A percentile compares a stretch with the other conserved stretches of the same genome.
Evolutionary conservation across 2,888 invertebrate genomes (phyloP).

Genomic region (Scelioninae gen. 1): DNA sequence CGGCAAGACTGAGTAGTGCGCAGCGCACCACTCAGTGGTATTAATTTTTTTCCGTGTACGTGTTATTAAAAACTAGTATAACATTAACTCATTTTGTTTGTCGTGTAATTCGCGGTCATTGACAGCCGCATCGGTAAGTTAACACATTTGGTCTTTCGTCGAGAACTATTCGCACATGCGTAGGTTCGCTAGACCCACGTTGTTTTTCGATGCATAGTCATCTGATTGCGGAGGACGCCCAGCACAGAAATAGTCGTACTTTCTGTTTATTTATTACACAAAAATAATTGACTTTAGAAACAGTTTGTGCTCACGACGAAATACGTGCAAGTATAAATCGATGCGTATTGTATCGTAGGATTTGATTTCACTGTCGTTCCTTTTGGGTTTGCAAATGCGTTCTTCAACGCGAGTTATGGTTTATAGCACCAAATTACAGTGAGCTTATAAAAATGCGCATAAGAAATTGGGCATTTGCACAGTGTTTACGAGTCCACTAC

Average conservation of each 20-base stretch:
- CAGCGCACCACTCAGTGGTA: too few species aligned
- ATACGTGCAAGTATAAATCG: conserved; percentile 31
- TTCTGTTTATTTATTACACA: conserved; percentile 47
- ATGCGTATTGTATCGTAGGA: conserved; percentile 13
- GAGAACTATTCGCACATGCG: conserved; percentile 44
- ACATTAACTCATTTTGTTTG: conserved; percentile 25
- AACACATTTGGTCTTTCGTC: conserved; percentile 38
- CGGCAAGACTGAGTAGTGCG: too few species aligned
- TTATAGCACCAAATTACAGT: conserved; percentile 10
- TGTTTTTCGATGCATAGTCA: conserved; percentile 43
- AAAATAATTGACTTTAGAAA: conserved; percentile 42
- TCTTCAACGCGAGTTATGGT: too few species aligned
- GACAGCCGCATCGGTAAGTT: conserved; percentile 57
- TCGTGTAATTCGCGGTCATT: conserved; percentile 54
- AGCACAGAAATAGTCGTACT: conserved; percentile 47
- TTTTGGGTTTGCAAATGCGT: background rate
- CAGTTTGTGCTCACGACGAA: conserved; percentile 11
- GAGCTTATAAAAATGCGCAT: conserved; percentile 22
- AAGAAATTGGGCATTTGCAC: conserved; percentile 19
- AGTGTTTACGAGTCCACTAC: background rate
- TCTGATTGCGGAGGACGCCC: conserved; percentile 55
- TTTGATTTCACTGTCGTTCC: conserved; percentile 24
- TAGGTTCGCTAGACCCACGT: conserved; percentile 53
- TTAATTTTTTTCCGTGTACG: too few species aligned
- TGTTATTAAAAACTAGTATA: conserved; percentile 37